Evolutionary conservation across 2,888 invertebrate species (phyloP), one percentile per base, ranked within the genome.

Genomic region (Alitta virens): DNA sequence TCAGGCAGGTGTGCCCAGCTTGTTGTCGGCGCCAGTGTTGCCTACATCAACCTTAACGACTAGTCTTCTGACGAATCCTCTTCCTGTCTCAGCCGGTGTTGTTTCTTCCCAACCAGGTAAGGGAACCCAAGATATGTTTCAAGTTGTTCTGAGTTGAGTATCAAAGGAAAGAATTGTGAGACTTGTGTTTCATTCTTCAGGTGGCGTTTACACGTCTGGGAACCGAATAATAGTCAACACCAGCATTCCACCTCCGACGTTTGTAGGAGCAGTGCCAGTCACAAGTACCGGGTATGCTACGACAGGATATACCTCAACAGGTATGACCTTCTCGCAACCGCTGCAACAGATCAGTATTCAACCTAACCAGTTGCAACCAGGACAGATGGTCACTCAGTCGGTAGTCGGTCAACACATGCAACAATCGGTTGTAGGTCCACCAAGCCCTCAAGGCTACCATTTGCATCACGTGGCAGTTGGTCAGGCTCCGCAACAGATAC

Each of bases 181-280:
- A 38, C 54, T 26, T 56, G 24, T 55, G 33, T 56, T 56, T 56
- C 23, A 42, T 38, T 42, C 42, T 42, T 55, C 43, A 43, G 42
- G 40, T 42, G 56, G 24, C 38, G 56, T 56, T 38, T 56, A 43
- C 56, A 56, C 43, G 42, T 56, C 43, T 40, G 33, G 33, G 7
- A 33, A 33, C 33, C 5, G 51, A 3, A 56, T 69, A 51, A 25
- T 68, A 40, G 66, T 68, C 40, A 68, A 69, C 60, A 68, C 68
- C 14, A 69, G 69, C 46, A 54, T 69, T 12, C 69, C 69, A 9
- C 69, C 69, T 3, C 69, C 69, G 2, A n/a, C 57, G 5, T 49
- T 49, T 40, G 56, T 56, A 42, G 56, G 56, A 2, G 42, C 56
- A n/a, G 43, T 43, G 23, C 12, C 43, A 12, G 56, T 42, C 42